Conservation (phyloP, 1,140 invertebrate genomes). For the Zaprionus kolodkinae region DNA sequence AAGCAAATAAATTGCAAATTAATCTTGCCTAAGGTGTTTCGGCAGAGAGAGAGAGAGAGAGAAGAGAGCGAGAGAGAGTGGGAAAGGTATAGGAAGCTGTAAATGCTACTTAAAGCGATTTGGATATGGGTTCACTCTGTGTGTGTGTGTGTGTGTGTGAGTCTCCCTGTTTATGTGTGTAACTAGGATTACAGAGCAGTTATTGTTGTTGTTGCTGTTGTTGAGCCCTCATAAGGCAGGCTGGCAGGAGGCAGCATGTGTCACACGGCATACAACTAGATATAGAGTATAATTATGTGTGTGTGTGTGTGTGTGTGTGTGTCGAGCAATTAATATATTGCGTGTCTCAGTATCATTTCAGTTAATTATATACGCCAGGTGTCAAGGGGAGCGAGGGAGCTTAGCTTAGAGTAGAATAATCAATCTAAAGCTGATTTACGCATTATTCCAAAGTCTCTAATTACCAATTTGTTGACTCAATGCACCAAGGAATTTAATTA, state of each 20-base stretch:
- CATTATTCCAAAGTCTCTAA: not conserved
- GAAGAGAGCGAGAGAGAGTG: not conserved
- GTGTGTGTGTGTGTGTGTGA: constrained; percentile 1
- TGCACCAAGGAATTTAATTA: not conserved
- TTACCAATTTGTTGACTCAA: constrained; percentile 2
- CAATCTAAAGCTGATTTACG: constrained; percentile 6
- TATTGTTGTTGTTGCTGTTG: constrained; percentile 6
- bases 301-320: constrained; percentile 24
- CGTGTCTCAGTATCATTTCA: constrained; percentile 18
- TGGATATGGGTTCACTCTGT: constrained; percentile 35
- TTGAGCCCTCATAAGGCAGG: constrained; percentile 6
- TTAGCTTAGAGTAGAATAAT: constrained; percentile 6
- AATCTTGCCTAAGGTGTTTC: constrained; percentile 72
- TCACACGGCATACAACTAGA: constrained; percentile 18
- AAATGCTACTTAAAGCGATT: constrained; percentile 58
- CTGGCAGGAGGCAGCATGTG: constrained; percentile 19
- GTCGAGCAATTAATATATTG: constrained; percentile 41
- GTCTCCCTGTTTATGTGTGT: not conserved
- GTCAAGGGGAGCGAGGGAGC: not conserved
- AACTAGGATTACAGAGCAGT: constrained; percentile 17
- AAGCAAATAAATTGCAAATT: constrained; percentile 82
- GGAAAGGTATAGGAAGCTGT: not conserved
- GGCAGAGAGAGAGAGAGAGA: not conserved
- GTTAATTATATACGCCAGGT: constrained; percentile 30
- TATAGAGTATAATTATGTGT: constrained; percentile 37